These are phyloP conservation scores for Chromis chromis DNA, from an alignment of 2,797 vertebrate species.

Conservation along the genomic window DNA sequence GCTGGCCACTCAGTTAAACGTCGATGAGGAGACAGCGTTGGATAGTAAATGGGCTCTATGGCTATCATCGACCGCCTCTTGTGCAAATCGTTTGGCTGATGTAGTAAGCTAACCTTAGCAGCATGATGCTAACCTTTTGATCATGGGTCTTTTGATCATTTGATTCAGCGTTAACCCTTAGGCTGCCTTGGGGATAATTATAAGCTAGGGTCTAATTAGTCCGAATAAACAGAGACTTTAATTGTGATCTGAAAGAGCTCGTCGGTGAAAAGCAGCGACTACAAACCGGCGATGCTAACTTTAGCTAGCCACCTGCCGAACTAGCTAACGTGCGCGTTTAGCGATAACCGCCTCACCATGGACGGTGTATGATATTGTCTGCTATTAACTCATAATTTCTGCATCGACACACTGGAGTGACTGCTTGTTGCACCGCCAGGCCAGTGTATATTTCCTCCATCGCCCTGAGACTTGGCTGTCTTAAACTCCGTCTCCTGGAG, in stretches of 20 bases:
- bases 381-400: slow-evolving; percentile 52
- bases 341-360: slow-evolving; percentile 58
- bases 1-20: not conserved
- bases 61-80: slow-evolving; percentile 19
- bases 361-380: slow-evolving; percentile 36
- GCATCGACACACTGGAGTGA: slow-evolving; percentile 41
- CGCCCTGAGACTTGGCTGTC: slow-evolving; percentile 38
- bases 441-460: slow-evolving; percentile 16
- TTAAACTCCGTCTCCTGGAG: slow-evolving; percentile 20
- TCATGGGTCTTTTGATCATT: slow-evolving; percentile 48
- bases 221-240: not conserved
- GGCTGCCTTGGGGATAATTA: slow-evolving; percentile 24
- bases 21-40: not conserved
- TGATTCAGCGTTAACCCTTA: slow-evolving; percentile 21
- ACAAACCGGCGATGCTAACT: slow-evolving; percentile 65
- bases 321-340: slow-evolving; percentile 69
- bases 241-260: slow-evolving; percentile 6
- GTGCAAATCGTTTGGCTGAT: slow-evolving; percentile 50
- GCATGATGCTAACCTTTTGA: slow-evolving; percentile 70
- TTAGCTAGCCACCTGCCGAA: slow-evolving; percentile 63
- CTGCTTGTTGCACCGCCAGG: slow-evolving; percentile 41
- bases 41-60: slow-evolving; percentile 32
- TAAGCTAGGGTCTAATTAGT: slow-evolving; percentile 1
- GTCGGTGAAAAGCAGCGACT: slow-evolving; percentile 17
- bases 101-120: slow-evolving; percentile 67